These are phyloP conservation scores for Cydia fagiglandana DNA, from an alignment of 1,140 invertebrate genomes.

Conservation along the genomic window DNA sequence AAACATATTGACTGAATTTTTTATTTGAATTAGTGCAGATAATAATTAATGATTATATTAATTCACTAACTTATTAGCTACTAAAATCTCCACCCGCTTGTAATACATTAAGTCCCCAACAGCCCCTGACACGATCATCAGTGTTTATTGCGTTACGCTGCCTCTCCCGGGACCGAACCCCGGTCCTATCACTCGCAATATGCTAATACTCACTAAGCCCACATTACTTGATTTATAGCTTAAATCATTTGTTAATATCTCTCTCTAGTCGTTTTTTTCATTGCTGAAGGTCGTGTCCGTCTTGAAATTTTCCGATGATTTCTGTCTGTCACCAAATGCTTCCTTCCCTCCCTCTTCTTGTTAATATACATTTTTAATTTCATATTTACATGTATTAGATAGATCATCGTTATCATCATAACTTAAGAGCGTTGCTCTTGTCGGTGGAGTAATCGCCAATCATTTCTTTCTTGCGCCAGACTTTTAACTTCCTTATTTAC, in stretches of 20 bases:
- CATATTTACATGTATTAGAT: neutral
- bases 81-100: neutral
- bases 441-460: too few species aligned
- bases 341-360: too few species aligned
- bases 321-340: too few species aligned
- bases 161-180: conserved; percentile 13
- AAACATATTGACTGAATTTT: too few species aligned
- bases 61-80: too few species aligned
- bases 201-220: conserved; percentile 13
- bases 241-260: neutral
- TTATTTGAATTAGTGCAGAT: neutral
- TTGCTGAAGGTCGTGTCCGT: too few species aligned
- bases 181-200: neutral
- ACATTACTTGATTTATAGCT: neutral
- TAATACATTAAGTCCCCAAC: conserved; percentile 1
- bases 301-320: too few species aligned
- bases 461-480: too few species aligned
- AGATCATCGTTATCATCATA: too few species aligned
- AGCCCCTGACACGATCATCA: neutral
- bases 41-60: neutral
- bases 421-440: too few species aligned
- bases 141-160: neutral
- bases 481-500: too few species aligned
- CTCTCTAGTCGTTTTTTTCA: too few species aligned
- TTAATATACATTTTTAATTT: neutral